Evolutionary conservation across 2,113 vertebrate genomes (phyloP).

Genomic region (Psilopogon haemacephalus): DNA sequence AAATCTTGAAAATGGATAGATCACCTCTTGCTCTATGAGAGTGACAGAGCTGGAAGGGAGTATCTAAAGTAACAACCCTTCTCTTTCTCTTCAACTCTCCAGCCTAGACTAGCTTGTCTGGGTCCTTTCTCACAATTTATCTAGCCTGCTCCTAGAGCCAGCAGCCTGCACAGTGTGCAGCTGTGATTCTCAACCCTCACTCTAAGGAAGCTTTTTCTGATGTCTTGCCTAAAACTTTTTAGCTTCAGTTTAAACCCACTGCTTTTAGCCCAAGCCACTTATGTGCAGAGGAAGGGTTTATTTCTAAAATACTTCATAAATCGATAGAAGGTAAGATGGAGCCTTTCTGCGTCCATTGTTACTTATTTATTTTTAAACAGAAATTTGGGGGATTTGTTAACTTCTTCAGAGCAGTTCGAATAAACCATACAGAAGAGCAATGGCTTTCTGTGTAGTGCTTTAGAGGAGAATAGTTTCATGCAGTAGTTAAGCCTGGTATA

Average conservation of each 20-base stretch:
- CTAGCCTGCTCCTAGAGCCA: background rate
- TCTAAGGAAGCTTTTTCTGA: background rate
- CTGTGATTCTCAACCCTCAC: background rate
- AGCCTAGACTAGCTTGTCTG: background rate
- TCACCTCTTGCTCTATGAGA: background rate
- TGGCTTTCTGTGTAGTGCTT: conserved; percentile 6
- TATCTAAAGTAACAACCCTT: background rate
- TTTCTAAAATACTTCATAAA: conserved; percentile 62
- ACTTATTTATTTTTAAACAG: conserved; percentile 46
- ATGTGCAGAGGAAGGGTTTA: conserved; percentile 51
- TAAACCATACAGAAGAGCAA: conserved; percentile 46
- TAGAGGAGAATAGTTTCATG: conserved; percentile 32
- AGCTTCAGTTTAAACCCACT: conserved; percentile 9
- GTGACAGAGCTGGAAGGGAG: background rate
- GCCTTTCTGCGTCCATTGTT: conserved; percentile 46
- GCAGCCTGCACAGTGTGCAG: conserved; percentile 15
- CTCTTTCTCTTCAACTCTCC: background rate
- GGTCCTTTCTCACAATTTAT: background rate
- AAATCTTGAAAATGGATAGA: rapidly evolving
- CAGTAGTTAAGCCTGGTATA: background rate
- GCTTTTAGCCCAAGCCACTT: background rate
- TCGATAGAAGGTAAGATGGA: conserved; percentile 12
- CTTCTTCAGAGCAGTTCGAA: background rate
- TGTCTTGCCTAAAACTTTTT: conserved; percentile 5
- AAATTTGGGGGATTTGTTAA: conserved; percentile 52